Evolutionary conservation across 1,140 invertebrate genomes (phyloP).

Genomic region (Microplitis mediator): DNA sequence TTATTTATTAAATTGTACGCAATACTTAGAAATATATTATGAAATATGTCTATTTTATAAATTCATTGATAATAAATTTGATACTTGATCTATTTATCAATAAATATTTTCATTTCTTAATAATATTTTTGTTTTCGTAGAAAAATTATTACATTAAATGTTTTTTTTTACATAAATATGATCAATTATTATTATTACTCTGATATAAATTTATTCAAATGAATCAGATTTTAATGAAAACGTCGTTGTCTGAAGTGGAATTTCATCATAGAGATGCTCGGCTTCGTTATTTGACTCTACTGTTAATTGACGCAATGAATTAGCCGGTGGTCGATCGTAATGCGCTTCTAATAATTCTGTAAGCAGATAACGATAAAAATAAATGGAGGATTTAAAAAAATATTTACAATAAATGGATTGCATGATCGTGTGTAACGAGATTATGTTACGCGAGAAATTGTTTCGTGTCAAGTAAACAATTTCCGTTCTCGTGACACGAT

Average conservation of each 20-base stretch:
- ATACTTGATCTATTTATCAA: too few relatives aligned
- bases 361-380: background rate
- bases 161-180: background rate
- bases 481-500: background rate
- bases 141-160: background rate
- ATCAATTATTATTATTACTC: too few relatives aligned
- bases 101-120: too few relatives aligned
- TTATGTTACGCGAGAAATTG: background rate
- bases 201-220: constrained; percentile 32
- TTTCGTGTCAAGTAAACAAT: background rate
- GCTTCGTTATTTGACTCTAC: constrained; percentile 10
- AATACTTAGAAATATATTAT: too few relatives aligned
- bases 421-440: background rate
- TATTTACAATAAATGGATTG: too few relatives aligned
- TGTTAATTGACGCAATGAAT: constrained; percentile 26
- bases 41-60: too few relatives aligned
- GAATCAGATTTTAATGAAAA: constrained; percentile 9
- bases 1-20: background rate
- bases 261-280: constrained; percentile 58
- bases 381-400: too few relatives aligned
- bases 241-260: constrained; percentile 49
- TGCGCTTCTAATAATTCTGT: constrained; percentile 55
- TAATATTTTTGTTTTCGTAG: too few relatives aligned
- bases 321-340: constrained; percentile 52
- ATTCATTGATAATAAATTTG: too few relatives aligned